phyloP scores from a whole-genome alignment of 2,888 invertebrate species.

The Apodemia duryi region DNA sequence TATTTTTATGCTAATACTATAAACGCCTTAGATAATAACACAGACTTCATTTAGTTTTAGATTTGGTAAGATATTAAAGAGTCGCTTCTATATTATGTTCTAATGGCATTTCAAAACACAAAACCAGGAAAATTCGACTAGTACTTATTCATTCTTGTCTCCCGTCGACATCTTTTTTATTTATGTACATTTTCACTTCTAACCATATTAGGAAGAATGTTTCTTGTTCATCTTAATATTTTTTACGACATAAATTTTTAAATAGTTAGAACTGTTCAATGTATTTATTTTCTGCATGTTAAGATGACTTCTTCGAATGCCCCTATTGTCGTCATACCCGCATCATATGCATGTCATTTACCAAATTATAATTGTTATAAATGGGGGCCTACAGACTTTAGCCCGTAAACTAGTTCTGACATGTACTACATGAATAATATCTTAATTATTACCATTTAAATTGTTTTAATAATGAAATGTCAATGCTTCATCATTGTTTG shows the following conservation, averaged over 20 bases:
- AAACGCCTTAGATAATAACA: background rate
- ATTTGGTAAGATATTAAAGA: constrained; percentile 27
- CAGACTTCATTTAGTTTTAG: background rate
- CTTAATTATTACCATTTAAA: background rate
- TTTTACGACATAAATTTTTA: constrained; percentile 20
- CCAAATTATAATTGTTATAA: constrained; percentile 7
- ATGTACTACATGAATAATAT: background rate
- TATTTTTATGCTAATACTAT: background rate
- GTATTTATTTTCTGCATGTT: constrained; percentile 38
- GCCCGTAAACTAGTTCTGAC: constrained; percentile 1
- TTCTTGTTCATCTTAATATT: constrained; percentile 36
- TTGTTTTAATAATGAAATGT: constrained; percentile 7
- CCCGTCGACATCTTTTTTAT: constrained; percentile 40
- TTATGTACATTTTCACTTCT: constrained; percentile 38
- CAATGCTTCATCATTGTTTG: constrained; percentile 13
- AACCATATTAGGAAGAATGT: constrained; percentile 28
- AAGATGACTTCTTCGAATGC: constrained; percentile 26
- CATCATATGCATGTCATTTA: constrained; percentile 19
- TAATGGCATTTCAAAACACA: constrained; percentile 38
- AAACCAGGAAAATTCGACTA: constrained; percentile 34
- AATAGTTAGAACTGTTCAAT: constrained; percentile 10
- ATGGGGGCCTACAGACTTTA: background rate
- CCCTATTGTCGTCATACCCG: constrained; percentile 17
- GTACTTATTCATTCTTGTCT: constrained; percentile 32
- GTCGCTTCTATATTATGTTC: constrained; percentile 45